Conservation (phyloP, 2,113 vertebrate species). For the Echinops telfairi region DNA sequence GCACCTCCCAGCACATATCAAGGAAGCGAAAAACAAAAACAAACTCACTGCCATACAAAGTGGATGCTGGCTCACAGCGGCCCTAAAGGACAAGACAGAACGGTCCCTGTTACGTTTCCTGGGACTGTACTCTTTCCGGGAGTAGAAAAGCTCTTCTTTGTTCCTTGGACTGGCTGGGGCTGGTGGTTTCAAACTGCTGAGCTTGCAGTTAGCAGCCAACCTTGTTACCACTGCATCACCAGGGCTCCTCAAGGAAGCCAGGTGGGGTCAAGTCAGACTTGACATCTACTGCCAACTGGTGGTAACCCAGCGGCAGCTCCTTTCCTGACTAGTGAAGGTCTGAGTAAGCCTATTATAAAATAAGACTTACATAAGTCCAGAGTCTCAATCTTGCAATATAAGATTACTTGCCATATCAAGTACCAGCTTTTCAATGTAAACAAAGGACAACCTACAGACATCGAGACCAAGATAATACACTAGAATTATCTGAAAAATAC, state of each 20-base stretch:
- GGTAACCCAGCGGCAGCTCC: not conserved
- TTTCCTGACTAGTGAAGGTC: not conserved
- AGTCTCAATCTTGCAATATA: not conserved
- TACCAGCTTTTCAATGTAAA: not conserved
- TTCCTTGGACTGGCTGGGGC: too few relatives aligned
- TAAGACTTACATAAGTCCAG: conserved; percentile 1
- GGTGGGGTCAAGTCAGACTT: not conserved
- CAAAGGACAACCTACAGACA: not conserved
- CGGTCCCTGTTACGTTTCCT: too few relatives aligned
- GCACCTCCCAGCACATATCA: not conserved
- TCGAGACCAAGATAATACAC: not conserved
- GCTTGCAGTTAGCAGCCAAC: too few relatives aligned
- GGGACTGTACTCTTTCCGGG: too few relatives aligned
- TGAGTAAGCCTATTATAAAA: not conserved
- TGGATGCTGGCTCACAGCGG: too few relatives aligned
- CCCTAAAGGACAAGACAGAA: too few relatives aligned
- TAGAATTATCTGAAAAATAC: too few relatives aligned
- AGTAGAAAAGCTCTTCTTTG: too few relatives aligned
- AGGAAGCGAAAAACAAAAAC: not conserved
- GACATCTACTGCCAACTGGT: not conserved
- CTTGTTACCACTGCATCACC: too few relatives aligned
- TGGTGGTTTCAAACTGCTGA: too few relatives aligned
- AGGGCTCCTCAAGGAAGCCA: not conserved
- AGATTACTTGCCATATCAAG: not conserved
- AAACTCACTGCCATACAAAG: too few relatives aligned